Evolutionary conservation across 2,797 vertebrate species (phyloP), one percentile per base, ranked within the genome.

Genomic region (Sitta carolinensis): DNA sequence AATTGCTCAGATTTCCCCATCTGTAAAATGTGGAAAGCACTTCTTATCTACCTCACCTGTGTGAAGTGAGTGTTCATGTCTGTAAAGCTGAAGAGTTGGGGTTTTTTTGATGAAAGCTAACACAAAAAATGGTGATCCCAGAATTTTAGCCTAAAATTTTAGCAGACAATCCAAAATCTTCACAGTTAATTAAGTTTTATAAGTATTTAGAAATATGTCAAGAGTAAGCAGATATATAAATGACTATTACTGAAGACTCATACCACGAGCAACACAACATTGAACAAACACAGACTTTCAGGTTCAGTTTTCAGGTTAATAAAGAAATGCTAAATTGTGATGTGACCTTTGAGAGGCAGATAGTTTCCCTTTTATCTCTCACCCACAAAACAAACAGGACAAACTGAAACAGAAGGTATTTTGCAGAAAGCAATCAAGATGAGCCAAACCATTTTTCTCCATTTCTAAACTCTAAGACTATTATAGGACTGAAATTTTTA

Each of bases 11-110:
- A 94, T 92, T 88, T 87, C 88, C 88, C 74, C 86, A 92, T 94
- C 83, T 95, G 86, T 90, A 93, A 96, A 93, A 96, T 3, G 80
- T 73, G 85, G 93, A 95, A 96, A 96, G 90, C 81, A 95, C 67
- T 91, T 93, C 91, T 93, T 86, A 95, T 57, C 92, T 95, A 92
- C 90, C 78, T 94, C 77, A 61, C 86, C 75, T 90, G 47, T 3
- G 42, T 48, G 38, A 84, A 61, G 47, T 42, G 42, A 88, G 80
- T 40, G 70, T 50, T 74, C 63, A 55, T 7, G 61, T 63, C 81
- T 92, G 52, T 75, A 70, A 89, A 84, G 61, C 57, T 80, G 50
- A 75, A 84, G 36, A 76, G 27, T 7, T 45, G 21, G 26, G 32
- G 10, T 0, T 17, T 34, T 59, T 70, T 59, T 82, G 3, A 86